A percentile compares a stretch with the other conserved stretches of the same genome.
Evolutionary conservation across 2,113 vertebrate genomes (phyloP).

Genomic region (Ptilorrhoa leucosticta): DNA sequence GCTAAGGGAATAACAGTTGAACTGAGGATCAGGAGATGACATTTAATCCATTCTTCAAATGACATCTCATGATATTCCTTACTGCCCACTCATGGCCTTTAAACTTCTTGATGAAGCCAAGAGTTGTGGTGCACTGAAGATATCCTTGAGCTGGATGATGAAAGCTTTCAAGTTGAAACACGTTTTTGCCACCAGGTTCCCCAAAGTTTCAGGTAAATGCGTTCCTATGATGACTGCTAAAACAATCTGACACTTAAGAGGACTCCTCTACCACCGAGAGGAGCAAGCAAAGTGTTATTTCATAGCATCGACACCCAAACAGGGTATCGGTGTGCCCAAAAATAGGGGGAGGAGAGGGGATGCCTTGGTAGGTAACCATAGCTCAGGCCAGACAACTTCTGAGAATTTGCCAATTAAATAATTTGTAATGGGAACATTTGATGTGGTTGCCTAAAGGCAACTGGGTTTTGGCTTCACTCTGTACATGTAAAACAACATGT

Average conservation of each 20-base stretch:
- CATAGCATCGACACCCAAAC: not conserved
- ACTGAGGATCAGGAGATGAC: not conserved
- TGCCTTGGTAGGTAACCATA: not conserved
- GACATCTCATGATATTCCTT: not conserved
- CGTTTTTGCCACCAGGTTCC: not conserved
- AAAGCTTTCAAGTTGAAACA: not conserved
- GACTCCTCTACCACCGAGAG: not conserved
- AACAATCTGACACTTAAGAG: not conserved
- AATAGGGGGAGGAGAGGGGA: not conserved
- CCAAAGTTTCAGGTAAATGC: not conserved
- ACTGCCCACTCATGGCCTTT: constrained; percentile 18
- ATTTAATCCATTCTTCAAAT: constrained; percentile 17
- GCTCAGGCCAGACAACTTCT: not conserved
- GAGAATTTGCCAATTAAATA: not conserved
- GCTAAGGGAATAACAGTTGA: not conserved
- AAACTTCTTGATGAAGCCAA: not conserved
- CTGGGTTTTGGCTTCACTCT: not conserved
- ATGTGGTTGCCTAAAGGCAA: constrained; percentile 24
- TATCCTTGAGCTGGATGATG: not conserved
- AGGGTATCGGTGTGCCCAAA: not conserved
- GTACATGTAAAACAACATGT: not conserved
- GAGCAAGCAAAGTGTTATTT: not conserved
- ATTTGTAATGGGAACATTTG: not conserved
- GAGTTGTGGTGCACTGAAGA: not conserved
- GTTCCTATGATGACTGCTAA: not conserved